These are phyloP conservation scores for Agrochola lychnidis DNA, from an alignment of 2,888 invertebrate genomes.

Conservation along the genomic window DNA sequence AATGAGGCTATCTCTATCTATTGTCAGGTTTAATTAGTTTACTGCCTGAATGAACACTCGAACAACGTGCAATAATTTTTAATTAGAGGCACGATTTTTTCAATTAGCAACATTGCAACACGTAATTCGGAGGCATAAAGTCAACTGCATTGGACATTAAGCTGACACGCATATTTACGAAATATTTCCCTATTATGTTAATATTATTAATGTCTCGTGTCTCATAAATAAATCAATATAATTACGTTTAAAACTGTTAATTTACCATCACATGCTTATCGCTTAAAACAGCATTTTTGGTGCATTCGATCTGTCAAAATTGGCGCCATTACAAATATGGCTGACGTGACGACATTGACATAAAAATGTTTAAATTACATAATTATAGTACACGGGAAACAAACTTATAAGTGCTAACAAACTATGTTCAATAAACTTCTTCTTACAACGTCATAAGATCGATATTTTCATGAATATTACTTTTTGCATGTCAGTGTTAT, in stretches of 20 bases:
- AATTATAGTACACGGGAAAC: slow-evolving; percentile 60
- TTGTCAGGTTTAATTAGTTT: neutral
- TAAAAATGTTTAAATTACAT: slow-evolving; percentile 70
- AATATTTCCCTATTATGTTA: slow-evolving; percentile 45
- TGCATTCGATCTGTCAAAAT: slow-evolving; percentile 67
- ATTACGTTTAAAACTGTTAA: slow-evolving; percentile 64
- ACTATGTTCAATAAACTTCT: neutral
- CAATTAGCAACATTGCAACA: slow-evolving; percentile 29
- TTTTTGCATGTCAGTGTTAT: slow-evolving; percentile 1
- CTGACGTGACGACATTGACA: slow-evolving; percentile 74
- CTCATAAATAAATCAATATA: slow-evolving; percentile 65
- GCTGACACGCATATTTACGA: slow-evolving; percentile 47
- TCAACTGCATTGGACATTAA: slow-evolving; percentile 45
- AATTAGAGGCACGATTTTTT: neutral
- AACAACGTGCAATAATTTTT: slow-evolving; percentile 6
- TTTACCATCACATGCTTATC: slow-evolving; percentile 64
- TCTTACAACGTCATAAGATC: slow-evolving; percentile 15
- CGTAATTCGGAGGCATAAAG: slow-evolving; percentile 28
- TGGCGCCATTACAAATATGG: slow-evolving; percentile 71
- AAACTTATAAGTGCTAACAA: slow-evolving; percentile 2
- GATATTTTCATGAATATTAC: neutral
- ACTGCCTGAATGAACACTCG: neutral
- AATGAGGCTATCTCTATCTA: neutral
- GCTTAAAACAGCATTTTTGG: slow-evolving; percentile 66
- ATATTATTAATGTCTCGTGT: slow-evolving; percentile 49